phyloP scores from a whole-genome alignment of 2,113 vertebrate species.

The Paradisaea rubra region DNA sequence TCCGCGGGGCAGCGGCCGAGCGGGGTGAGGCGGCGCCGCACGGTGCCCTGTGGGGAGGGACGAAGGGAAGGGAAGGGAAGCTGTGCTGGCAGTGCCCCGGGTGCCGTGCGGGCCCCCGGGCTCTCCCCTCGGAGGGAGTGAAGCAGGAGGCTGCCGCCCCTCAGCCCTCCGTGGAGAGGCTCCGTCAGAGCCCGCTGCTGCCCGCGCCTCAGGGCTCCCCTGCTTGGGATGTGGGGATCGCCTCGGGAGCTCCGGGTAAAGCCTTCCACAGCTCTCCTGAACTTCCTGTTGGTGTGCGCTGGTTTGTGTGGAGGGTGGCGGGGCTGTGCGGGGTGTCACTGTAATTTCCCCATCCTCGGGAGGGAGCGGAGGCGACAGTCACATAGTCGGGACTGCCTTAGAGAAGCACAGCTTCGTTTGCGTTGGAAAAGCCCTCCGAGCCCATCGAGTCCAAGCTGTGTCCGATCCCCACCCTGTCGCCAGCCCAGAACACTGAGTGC shows the following conservation, averaged over 20 bases:
- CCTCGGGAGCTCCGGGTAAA: not conserved
- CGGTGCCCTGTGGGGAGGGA: not conserved
- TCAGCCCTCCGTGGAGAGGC: not conserved
- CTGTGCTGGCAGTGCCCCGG: not conserved
- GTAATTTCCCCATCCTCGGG: not conserved
- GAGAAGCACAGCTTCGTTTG: not conserved
- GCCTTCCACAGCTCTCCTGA: not conserved
- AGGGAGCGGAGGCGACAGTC: not conserved
- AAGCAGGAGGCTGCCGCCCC: not conserved
- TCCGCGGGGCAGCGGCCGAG: not conserved
- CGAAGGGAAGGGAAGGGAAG: not conserved
- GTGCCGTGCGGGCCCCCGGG: not conserved
- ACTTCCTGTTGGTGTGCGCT: not conserved
- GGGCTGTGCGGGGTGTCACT: not conserved
- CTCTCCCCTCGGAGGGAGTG: not conserved
- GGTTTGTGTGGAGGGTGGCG: not conserved
- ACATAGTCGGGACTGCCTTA: not conserved
- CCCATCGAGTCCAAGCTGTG: not conserved
- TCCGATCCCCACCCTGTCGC: accelerated
- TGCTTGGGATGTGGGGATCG: not conserved
- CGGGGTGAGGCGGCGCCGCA: not conserved
- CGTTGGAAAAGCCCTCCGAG: not conserved
- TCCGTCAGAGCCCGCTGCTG: not conserved
- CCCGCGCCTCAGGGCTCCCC: not conserved
- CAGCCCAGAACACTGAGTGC: not conserved